phyloP scores from a whole-genome alignment of 2,113 vertebrate genomes.

The Merops nubicus region DNA sequence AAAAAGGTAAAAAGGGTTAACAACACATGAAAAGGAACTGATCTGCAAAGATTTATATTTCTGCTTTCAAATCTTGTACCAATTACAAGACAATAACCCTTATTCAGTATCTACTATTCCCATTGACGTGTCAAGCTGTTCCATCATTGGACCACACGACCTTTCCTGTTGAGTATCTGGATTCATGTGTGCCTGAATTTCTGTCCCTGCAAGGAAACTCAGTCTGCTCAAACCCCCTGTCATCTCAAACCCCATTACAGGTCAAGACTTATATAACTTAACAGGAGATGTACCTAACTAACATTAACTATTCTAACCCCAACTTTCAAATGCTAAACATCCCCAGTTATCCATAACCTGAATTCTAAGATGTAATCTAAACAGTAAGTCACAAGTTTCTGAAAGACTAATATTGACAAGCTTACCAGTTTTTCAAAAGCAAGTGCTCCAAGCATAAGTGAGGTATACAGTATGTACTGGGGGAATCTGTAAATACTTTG shows the following conservation, averaged over 20 bases:
- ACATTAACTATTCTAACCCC: not conserved
- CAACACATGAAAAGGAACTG: not conserved
- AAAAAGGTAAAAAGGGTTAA: not conserved
- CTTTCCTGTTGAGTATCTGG: not conserved
- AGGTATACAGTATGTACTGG: not conserved
- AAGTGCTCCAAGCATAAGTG: not conserved
- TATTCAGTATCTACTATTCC: not conserved
- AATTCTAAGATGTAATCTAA: not conserved
- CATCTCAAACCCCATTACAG: not conserved
- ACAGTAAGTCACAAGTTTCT: not conserved
- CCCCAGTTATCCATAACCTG: not conserved
- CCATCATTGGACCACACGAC: not conserved
- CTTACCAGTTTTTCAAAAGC: not conserved
- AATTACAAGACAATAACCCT: not conserved
- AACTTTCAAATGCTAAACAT: not conserved
- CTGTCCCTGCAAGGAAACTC: not conserved
- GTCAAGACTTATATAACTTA: slow-evolving; percentile 17
- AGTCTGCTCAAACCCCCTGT: not conserved
- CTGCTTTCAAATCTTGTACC: not conserved
- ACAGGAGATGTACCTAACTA: not conserved
- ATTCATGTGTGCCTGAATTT: not conserved
- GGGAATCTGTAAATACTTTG: not conserved
- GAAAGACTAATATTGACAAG: not conserved
- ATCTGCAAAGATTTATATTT: not conserved
- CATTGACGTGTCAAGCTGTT: not conserved